Conservation (phyloP, 2,113 vertebrate genomes). For the Nicator chloris region DNA sequence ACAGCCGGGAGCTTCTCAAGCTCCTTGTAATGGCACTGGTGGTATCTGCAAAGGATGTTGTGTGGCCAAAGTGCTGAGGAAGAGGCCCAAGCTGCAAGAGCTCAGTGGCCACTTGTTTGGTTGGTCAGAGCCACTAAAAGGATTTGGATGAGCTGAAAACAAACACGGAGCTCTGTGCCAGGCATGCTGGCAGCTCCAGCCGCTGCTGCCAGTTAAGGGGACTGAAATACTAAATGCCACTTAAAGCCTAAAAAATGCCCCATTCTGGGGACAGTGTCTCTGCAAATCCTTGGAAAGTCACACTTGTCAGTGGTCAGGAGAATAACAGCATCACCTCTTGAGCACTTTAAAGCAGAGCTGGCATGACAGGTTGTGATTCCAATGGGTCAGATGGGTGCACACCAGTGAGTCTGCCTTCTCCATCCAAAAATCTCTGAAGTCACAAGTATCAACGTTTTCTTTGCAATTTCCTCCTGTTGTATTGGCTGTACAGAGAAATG, state of each 20-base stretch:
- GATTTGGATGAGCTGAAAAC: not conserved
- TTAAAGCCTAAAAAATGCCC: not conserved
- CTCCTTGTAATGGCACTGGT: not conserved
- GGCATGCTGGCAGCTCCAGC: not conserved
- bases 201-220: not conserved
- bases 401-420: not conserved
- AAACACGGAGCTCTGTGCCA: not conserved
- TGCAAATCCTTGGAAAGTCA: not conserved
- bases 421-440: not conserved
- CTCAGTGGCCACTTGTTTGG: not conserved
- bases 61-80: not conserved
- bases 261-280: not conserved
- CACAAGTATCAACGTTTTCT: not conserved
- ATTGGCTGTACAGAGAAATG: not conserved
- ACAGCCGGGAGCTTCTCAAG: fast-evolving
- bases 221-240: not conserved
- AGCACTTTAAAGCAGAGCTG: not conserved
- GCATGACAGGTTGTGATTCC: fast-evolving
- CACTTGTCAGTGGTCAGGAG: not conserved
- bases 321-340: not conserved
- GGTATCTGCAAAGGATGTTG: not conserved
- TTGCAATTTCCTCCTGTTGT: not conserved
- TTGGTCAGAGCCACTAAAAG: not conserved
- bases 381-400: not conserved
- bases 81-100: not conserved